phyloP scores from a whole-genome alignment of 2,888 invertebrate species.

The Drepana falcataria region DNA sequence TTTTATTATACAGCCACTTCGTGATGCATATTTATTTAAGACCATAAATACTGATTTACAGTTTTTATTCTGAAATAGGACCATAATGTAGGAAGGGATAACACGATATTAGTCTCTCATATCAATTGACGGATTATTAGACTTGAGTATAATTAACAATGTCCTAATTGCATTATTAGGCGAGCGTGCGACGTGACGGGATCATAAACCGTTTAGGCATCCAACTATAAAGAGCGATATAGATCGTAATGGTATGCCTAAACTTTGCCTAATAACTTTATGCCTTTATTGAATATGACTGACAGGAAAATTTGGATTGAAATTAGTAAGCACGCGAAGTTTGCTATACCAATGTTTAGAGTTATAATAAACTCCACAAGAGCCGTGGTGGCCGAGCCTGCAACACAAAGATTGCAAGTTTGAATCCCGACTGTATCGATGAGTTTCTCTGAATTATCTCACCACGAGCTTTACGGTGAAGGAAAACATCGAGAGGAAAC shows the following conservation, averaged over 20 bases:
- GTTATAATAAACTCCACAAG: background rate
- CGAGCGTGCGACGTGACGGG: slow-evolving; percentile 8
- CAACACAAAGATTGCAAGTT: too few relatives aligned
- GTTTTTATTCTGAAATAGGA: background rate
- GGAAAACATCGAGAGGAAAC: too few relatives aligned
- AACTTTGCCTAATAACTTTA: too few relatives aligned
- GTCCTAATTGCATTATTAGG: slow-evolving; percentile 31
- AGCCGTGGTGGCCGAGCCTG: background rate
- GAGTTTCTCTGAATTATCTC: too few relatives aligned
- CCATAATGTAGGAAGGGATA: background rate
- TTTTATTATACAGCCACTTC: too few relatives aligned
- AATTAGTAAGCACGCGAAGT: background rate
- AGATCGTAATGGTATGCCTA: too few relatives aligned
- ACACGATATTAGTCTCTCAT: slow-evolving; percentile 24
- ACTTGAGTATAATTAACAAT: slow-evolving; percentile 39
- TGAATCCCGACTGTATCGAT: too few relatives aligned
- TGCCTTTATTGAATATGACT: background rate
- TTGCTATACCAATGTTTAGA: background rate
- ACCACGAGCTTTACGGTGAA: too few relatives aligned
- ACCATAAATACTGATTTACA: background rate
- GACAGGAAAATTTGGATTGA: background rate
- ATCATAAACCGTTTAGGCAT: background rate
- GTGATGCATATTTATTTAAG: too few relatives aligned
- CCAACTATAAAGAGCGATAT: too few relatives aligned
- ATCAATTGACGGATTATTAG: slow-evolving; percentile 23